Evolutionary conservation across 2,113 vertebrate genomes (phyloP), one percentile per base, ranked within the genome.

Genomic region (Bos javanicus): DNA sequence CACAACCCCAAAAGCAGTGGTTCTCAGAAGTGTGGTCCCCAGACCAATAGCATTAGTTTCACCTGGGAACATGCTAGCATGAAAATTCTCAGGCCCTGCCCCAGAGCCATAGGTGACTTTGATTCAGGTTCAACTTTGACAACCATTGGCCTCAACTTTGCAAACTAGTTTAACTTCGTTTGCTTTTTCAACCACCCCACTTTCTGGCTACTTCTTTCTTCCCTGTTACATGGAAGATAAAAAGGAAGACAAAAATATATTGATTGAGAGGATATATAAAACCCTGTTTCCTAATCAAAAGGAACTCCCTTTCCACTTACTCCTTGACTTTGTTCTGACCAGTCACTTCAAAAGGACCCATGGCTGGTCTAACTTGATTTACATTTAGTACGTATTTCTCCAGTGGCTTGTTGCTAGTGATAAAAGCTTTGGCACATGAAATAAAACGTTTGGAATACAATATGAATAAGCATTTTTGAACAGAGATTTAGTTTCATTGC

Each of bases 401-500:
- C 36, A 91, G 33, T 19, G 57, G 50, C 67, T 97, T 62, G 25
- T 80, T 94, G 92, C 78, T 81, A 33, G 57, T 96, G 64, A 36
- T 48, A 85, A 96, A 96, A 81, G 26, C 62, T 33, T 83, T 62
- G 33, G 62, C 50, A 86, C 25, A 28, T 16, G 54, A 80, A 86
- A 60, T n/a, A 91, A 54, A 90, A 87, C 11, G 16, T 94, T 91
- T 88, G 12, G 56, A 76, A 88, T 91, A 88, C 43, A 50, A 62
- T 64, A 54, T 64, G 76, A 59, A 88, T 78, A 87, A 81, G 15
- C 76, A 86, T 57, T 92, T 46, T 87, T 36, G 13, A 87, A 87
- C 81, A 95, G 85, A 74, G 52, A 90, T 95, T 96, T 87, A 89
- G 23, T 81, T 95, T 74, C 50, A 56, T 85, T 95, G 48, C 14